Percentiles rank a stretch among this genome's conserved stretches.
These are phyloP conservation scores for Neelides folsomi DNA, from an alignment of 2,888 invertebrate species.

Conservation along the genomic window DNA sequence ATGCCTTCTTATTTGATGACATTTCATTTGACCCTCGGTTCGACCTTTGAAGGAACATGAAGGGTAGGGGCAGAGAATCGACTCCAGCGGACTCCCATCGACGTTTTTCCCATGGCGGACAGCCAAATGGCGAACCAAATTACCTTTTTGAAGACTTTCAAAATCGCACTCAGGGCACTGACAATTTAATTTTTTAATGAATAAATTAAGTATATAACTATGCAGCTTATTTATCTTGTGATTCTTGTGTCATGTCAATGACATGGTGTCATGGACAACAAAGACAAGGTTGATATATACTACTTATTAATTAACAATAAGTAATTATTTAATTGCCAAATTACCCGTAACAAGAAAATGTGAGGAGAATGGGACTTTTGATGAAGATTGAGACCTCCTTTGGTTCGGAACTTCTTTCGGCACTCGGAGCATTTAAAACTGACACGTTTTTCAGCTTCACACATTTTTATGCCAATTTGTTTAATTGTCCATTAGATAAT, in stretches of 20 bases:
- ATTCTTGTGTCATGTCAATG: too few species aligned
- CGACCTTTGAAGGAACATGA: slow-evolving; percentile 30
- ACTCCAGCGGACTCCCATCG: slow-evolving; percentile 25
- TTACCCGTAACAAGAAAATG: slow-evolving; percentile 17
- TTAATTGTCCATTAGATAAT: too few species aligned
- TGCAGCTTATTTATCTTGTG: too few species aligned
- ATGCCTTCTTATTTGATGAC: slow-evolving; percentile 32
- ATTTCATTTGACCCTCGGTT: slow-evolving; percentile 32
- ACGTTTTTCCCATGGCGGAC: slow-evolving; percentile 31
- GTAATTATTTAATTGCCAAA: not conserved
- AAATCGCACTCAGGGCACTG: slow-evolving; percentile 31
- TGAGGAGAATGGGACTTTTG: slow-evolving; percentile 22
- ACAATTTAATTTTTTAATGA: slow-evolving; percentile 3
- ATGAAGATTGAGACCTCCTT: slow-evolving; percentile 30
- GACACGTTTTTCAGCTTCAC: too few species aligned
- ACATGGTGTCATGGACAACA: too few species aligned
- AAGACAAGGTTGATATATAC: not conserved
- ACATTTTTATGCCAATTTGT: too few species aligned
- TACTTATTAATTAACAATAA: not conserved
- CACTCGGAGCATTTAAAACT: slow-evolving; percentile 21
- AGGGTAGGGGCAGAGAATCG: slow-evolving; percentile 19
- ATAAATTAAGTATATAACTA: too few species aligned
- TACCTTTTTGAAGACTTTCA: slow-evolving; percentile 32
- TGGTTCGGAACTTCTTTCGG: slow-evolving; percentile 28
- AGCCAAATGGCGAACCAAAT: slow-evolving; percentile 33